Conservation (phyloP, 1,140 invertebrate species). For the Daktulosphaira vitifoliae region DNA sequence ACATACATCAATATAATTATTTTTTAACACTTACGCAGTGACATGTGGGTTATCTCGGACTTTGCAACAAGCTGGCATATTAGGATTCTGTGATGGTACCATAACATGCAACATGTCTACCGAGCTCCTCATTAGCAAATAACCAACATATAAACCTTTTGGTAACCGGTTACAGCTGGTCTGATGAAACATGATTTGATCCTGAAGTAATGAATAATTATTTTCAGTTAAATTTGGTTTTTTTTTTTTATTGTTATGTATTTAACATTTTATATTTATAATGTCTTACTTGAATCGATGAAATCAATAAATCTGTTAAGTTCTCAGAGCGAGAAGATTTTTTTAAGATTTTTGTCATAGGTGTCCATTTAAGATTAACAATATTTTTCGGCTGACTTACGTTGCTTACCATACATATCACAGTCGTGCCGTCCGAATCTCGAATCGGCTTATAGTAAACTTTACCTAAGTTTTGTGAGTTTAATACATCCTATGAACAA, state of each 20-base stretch:
- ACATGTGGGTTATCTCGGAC: constrained; percentile 91
- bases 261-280: too few species aligned
- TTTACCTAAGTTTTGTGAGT: constrained; percentile 81
- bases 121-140: constrained; percentile 89
- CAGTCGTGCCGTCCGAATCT: constrained; percentile 81
- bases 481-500: constrained; percentile 59
- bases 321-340: constrained; percentile 59
- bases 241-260: neutral
- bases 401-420: constrained; percentile 76
- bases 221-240: neutral
- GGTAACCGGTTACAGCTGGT: constrained; percentile 68
- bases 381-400: constrained; percentile 74
- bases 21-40: constrained; percentile 62
- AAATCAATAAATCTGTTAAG: constrained; percentile 71
- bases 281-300: constrained; percentile 57
- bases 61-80: constrained; percentile 84
- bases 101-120: constrained; percentile 90
- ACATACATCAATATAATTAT: neutral
- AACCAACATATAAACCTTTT: constrained; percentile 85
- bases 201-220: constrained; percentile 46
- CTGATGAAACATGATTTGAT: constrained; percentile 88
- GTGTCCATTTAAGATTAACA: constrained; percentile 82
- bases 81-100: constrained; percentile 80
- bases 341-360: constrained; percentile 64
- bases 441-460: constrained; percentile 81